Conservation (phyloP, 2,113 vertebrate species). For the Elephantulus edwardii region DNA sequence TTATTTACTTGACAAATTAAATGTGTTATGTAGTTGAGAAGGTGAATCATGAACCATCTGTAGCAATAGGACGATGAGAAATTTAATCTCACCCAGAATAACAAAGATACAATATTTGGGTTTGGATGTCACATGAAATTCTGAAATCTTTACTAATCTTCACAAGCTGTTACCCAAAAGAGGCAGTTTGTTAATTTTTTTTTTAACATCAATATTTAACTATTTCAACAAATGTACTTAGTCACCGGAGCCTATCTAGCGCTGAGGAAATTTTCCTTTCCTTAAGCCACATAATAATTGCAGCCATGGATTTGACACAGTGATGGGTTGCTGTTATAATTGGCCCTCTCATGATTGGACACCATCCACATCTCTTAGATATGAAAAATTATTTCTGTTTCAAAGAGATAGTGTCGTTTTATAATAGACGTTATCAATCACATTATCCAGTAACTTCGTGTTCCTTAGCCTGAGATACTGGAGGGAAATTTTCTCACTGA, state of each 20-base stretch:
- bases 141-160: conserved; percentile 12
- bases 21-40: neutral
- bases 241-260: neutral
- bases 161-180: neutral
- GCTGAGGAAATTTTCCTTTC: neutral
- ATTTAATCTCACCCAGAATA: conserved; percentile 33
- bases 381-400: neutral
- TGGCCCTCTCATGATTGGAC: neutral
- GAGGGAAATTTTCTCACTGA: neutral
- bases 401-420: neutral
- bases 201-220: conserved; percentile 38
- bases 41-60: neutral
- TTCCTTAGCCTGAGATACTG: conserved; percentile 2
- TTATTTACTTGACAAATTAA: neutral
- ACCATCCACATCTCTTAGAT: neutral
- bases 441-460: conserved; percentile 24
- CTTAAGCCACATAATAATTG: conserved; percentile 3
- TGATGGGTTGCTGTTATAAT: neutral
- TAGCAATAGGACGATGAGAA: neutral
- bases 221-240: neutral
- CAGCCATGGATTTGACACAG: neutral
- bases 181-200: conserved; percentile 14
- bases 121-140: conserved; percentile 23
- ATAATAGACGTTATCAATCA: neutral
- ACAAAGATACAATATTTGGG: conserved; percentile 1